Conservation (phyloP, 2,113 vertebrate species). For the Neofelis nebulosa region DNA sequence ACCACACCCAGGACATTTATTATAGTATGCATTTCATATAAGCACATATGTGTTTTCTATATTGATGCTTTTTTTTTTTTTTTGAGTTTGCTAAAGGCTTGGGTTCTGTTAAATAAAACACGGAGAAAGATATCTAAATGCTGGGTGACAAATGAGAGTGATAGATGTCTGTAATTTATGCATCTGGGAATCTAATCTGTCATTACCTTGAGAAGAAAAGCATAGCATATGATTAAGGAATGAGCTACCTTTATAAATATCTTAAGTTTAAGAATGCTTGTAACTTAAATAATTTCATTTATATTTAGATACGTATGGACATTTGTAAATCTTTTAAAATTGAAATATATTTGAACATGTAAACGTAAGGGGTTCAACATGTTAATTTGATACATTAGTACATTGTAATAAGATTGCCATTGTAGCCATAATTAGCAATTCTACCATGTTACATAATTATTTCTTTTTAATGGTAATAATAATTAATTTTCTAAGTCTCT, state of each 20-base stretch:
- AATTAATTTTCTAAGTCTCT: not conserved
- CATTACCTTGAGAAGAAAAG: constrained; percentile 36
- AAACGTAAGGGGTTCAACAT: not conserved
- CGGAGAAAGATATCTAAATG: constrained; percentile 59
- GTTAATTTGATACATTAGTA: not conserved
- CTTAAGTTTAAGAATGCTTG: constrained; percentile 13
- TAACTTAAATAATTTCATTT: constrained; percentile 40
- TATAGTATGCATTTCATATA: constrained; percentile 66
- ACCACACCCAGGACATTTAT: constrained; percentile 72
- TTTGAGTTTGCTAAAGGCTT: not conserved
- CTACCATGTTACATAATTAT: not conserved
- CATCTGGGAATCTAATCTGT: constrained; percentile 77
- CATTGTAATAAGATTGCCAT: not conserved
- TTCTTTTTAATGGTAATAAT: not conserved
- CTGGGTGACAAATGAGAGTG: constrained; percentile 30
- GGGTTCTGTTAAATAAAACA: constrained; percentile 35
- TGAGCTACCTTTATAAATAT: not conserved
- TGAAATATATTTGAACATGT: not conserved
- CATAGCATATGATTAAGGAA: not conserved
- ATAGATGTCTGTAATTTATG: constrained; percentile 61
- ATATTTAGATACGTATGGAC: not conserved
- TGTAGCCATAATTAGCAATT: not conserved
- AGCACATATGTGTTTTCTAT: not conserved
- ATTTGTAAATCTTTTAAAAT: constrained; percentile 7
- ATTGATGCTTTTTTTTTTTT: not conserved